These are phyloP conservation scores for Diachasmimorpha longicaudata DNA, from an alignment of 1,140 invertebrate species.

Conservation along the genomic window DNA sequence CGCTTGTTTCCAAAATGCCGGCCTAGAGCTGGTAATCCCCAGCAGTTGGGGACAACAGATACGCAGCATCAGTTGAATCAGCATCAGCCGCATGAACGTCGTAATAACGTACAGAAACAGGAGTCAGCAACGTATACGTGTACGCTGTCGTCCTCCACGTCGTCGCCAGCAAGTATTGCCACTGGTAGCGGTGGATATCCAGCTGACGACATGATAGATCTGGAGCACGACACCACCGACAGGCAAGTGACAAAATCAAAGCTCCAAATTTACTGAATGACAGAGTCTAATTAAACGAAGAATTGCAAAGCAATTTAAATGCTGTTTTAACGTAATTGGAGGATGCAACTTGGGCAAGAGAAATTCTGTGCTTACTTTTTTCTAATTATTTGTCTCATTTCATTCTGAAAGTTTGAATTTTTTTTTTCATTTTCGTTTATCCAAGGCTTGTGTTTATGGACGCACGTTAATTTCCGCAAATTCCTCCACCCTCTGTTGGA, in stretches of 20 bases:
- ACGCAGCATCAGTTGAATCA: slow-evolving; percentile 32
- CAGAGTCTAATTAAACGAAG: no score
- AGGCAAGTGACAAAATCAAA: slow-evolving; percentile 45
- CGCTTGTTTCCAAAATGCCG: slow-evolving; percentile 63
- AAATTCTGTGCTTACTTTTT: slow-evolving; percentile 4
- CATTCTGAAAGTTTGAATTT: background rate
- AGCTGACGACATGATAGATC: slow-evolving; percentile 59
- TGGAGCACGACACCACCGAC: slow-evolving; percentile 59
- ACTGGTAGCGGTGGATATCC: slow-evolving; percentile 40
- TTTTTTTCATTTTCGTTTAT: background rate
- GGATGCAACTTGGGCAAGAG: slow-evolving; percentile 18
- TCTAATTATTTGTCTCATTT: background rate
- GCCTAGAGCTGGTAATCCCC: slow-evolving; percentile 59
- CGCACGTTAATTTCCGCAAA: slow-evolving; percentile 10
- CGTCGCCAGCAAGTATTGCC: slow-evolving; percentile 43
- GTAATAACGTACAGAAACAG: slow-evolving; percentile 40
- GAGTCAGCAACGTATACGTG: slow-evolving; percentile 30
- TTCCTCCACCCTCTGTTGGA: slow-evolving; percentile 1
- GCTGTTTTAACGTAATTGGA: background rate
- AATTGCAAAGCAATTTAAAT: background rate
- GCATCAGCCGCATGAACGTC: slow-evolving; percentile 56
- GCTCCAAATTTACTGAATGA: no score
- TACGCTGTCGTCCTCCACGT: slow-evolving; percentile 38
- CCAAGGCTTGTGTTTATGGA: background rate
- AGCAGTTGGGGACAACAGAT: slow-evolving; percentile 42